Evolutionary conservation across 2,888 invertebrate genomes (phyloP).

Genomic region (Clistopyga incitator): DNA sequence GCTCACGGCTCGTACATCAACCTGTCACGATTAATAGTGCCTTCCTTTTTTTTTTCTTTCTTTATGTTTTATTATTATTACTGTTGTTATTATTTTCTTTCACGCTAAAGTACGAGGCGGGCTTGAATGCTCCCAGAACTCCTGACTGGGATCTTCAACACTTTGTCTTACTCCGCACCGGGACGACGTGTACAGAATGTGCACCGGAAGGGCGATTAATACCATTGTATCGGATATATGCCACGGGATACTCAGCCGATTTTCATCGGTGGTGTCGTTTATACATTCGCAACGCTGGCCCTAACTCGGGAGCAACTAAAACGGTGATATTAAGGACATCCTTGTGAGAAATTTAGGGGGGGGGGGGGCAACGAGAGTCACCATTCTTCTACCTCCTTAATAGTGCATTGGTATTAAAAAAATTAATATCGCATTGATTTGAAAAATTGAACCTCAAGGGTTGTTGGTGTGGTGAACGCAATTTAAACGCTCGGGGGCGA

Average conservation of each 20-base stretch:
- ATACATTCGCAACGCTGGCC: constrained; percentile 49
- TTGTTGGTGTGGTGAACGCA: too few species aligned
- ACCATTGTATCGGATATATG: constrained; percentile 70
- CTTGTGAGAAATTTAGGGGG: too few species aligned
- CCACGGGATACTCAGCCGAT: neutral
- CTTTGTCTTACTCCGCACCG: constrained; percentile 76
- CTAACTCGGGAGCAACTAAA: too few species aligned
- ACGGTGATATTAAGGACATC: too few species aligned
- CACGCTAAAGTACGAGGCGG: constrained; percentile 38
- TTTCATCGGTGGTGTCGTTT: constrained; percentile 52
- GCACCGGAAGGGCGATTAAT: constrained; percentile 75
- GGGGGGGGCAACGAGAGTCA: too few species aligned
- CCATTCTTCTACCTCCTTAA: too few species aligned
- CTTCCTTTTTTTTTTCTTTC: constrained; percentile 72
- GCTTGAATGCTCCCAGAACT: constrained; percentile 69
- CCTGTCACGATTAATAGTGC: constrained; percentile 81
- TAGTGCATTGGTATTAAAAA: too few species aligned
- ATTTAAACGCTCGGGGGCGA: too few species aligned
- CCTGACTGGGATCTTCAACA: constrained; percentile 73
- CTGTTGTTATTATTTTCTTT: constrained; percentile 61
- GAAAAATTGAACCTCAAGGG: too few species aligned
- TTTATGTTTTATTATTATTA: constrained; percentile 45
- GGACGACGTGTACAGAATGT: constrained; percentile 1
- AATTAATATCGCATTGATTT: too few species aligned
- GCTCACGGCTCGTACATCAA: constrained; percentile 80